phyloP scores from a whole-genome alignment of 2,797 vertebrate genomes.

The Typhlichthys eigenmanni region DNA sequence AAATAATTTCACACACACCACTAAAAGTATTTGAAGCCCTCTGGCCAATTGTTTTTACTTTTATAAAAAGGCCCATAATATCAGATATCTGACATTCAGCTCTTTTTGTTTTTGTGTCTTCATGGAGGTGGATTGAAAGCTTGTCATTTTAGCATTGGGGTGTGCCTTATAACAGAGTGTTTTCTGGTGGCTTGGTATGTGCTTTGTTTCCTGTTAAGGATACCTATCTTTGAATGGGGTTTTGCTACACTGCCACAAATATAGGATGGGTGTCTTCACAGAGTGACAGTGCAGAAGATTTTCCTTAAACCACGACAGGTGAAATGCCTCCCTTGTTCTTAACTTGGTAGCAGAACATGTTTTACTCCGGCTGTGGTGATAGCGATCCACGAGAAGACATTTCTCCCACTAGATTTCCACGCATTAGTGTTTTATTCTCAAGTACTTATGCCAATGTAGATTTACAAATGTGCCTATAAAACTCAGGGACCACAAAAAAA shows the following conservation, averaged over 20 bases:
- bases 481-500: slow-evolving; percentile 72
- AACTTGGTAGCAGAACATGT: background rate
- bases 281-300: too few relatives aligned
- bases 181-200: slow-evolving; percentile 56
- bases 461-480: slow-evolving; percentile 72
- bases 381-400: slow-evolving; percentile 13
- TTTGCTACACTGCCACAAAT: slow-evolving; percentile 42
- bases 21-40: too few relatives aligned
- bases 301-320: slow-evolving; percentile 24
- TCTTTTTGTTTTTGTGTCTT: slow-evolving; percentile 2
- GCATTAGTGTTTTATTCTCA: slow-evolving; percentile 57
- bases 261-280: slow-evolving; percentile 28
- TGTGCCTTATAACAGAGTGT: slow-evolving; percentile 18
- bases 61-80: too few relatives aligned
- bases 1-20: too few relatives aligned
- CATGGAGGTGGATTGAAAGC: slow-evolving; percentile 8
- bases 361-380: background rate
- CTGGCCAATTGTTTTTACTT: too few relatives aligned
- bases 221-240: slow-evolving; percentile 61
- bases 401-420: slow-evolving; percentile 39
- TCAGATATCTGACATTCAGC: too few relatives aligned
- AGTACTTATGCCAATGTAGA: slow-evolving; percentile 65
- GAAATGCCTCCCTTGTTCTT: background rate
- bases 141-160: slow-evolving; percentile 13
- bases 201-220: slow-evolving; percentile 65